Conservation (phyloP, 2,797 vertebrate genomes). For the Gouania willdenowi region DNA sequence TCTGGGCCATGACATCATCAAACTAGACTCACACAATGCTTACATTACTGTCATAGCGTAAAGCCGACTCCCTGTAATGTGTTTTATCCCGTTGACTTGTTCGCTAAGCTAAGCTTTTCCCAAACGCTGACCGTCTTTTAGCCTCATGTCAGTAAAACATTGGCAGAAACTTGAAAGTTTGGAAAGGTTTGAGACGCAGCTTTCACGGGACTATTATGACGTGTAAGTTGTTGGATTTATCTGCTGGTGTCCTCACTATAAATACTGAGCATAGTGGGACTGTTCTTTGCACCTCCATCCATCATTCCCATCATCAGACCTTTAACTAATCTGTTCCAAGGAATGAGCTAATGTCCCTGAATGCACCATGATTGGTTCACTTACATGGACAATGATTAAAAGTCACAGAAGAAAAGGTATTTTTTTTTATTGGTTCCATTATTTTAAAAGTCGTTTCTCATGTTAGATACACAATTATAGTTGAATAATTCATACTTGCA, state of each 20-base stretch:
- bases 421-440: no score
- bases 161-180: slow-evolving; percentile 26
- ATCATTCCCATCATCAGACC: slow-evolving; percentile 41
- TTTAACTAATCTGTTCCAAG: slow-evolving; percentile 46
- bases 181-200: slow-evolving; percentile 6
- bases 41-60: slow-evolving; percentile 56
- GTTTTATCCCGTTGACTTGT: slow-evolving; percentile 28
- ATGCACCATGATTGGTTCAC: slow-evolving; percentile 22
- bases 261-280: slow-evolving; percentile 36
- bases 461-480: no score
- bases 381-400: slow-evolving; percentile 47
- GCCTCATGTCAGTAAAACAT: slow-evolving; percentile 18
- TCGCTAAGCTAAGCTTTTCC: slow-evolving; percentile 26
- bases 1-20: slow-evolving; percentile 56
- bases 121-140: slow-evolving; percentile 25
- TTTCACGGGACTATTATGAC: slow-evolving; percentile 25
- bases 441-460: no score
- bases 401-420: background rate
- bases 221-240: slow-evolving; percentile 52
- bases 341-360: slow-evolving; percentile 48
- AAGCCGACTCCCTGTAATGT: slow-evolving; percentile 50
- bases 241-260: slow-evolving; percentile 49
- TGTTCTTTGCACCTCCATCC: slow-evolving; percentile 29
- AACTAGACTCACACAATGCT: slow-evolving; percentile 35
- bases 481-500: no score